These are phyloP conservation scores for Daboia siamensis DNA, from an alignment of 2,113 vertebrate genomes.

Conservation along the genomic window DNA sequence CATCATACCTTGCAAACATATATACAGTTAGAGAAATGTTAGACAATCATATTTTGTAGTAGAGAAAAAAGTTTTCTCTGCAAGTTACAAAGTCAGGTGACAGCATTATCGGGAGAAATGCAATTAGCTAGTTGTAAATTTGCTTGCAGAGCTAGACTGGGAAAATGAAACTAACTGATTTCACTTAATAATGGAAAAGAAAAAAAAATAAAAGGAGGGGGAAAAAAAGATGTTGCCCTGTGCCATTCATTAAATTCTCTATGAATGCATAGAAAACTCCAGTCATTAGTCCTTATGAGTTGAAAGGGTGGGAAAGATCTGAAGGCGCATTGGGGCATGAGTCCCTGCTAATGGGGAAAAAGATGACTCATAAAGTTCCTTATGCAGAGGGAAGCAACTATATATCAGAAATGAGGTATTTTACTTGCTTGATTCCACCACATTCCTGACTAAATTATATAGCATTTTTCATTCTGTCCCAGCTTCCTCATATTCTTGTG, in stretches of 20 bases:
- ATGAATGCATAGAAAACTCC: not conserved
- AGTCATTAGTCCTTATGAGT: not conserved
- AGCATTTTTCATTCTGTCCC: not conserved
- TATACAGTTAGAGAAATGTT: not conserved
- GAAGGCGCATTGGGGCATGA: not conserved
- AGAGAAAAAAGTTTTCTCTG: not conserved
- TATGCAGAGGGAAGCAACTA: not conserved
- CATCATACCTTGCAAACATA: not conserved
- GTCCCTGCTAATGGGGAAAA: not conserved
- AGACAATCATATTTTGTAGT: not conserved
- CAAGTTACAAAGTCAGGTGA: not conserved
- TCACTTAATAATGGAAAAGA: not conserved
- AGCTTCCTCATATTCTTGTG: not conserved
- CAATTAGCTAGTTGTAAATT: not conserved
- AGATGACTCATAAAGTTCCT: not conserved
- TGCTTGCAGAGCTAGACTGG: not conserved
- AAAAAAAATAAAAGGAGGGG: not conserved
- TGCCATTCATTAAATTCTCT: not conserved
- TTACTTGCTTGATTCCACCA: not conserved
- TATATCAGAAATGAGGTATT: not conserved
- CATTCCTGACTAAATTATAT: not conserved
- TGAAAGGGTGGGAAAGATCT: not conserved
- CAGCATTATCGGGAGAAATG: not conserved
- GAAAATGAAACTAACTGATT: not conserved
- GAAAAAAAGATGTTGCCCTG: not conserved